Evolutionary conservation across 2,888 invertebrate genomes (phyloP).

Genomic region (Calameuta pallipes): DNA sequence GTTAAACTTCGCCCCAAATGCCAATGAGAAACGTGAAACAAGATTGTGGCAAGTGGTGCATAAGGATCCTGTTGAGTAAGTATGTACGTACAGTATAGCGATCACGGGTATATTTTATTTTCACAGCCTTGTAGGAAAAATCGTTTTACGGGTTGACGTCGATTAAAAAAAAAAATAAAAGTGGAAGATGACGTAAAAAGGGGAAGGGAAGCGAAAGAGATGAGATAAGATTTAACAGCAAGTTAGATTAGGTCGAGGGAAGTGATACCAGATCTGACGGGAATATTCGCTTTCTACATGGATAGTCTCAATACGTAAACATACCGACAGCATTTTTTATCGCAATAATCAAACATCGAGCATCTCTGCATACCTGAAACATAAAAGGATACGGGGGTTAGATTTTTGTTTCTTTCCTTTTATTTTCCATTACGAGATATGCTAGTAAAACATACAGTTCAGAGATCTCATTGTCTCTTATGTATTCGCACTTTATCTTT

Average conservation of each 20-base stretch:
- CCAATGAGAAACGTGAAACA: not conserved
- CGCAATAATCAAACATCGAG: slow-evolving; percentile 27
- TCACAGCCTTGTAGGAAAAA: no score
- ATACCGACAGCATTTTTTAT: slow-evolving; percentile 27
- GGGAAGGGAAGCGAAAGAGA: not conserved
- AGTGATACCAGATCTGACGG: no score
- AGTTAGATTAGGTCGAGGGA: no score
- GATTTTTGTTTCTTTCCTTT: no score
- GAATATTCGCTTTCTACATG: no score
- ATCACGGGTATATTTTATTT: no score
- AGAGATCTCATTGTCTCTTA: no score
- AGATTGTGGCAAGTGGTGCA: not conserved
- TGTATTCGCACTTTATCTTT: slow-evolving; percentile 42
- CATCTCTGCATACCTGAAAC: slow-evolving; percentile 35
- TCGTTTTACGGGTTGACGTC: no score
- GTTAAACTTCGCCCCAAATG: not conserved
- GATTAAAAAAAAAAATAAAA: not conserved
- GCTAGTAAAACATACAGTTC: no score
- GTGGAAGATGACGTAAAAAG: not conserved
- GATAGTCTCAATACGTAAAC: slow-evolving; percentile 12
- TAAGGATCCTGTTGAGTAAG: not conserved
- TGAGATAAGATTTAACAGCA: no score
- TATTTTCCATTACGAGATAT: no score
- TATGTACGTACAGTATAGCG: not conserved
- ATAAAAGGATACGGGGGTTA: slow-evolving; percentile 6